These are phyloP conservation scores for Dynastes tityus DNA, from an alignment of 2,888 invertebrate species.

Conservation along the genomic window DNA sequence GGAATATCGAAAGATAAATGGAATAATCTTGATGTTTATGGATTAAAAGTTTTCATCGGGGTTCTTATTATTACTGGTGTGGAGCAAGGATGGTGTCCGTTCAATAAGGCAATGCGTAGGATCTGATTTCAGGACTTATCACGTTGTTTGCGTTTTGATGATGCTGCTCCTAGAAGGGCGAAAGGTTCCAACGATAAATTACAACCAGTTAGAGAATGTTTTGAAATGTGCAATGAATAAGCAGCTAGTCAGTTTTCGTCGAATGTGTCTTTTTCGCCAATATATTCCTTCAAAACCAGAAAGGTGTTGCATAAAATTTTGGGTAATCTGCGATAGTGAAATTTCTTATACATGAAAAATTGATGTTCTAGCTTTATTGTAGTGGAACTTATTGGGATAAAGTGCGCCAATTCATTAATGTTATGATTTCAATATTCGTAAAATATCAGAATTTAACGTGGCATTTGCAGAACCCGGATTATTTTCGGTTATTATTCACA, in stretches of 20 bases:
- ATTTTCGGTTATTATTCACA: no score
- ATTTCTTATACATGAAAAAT: neutral
- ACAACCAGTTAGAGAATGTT: neutral
- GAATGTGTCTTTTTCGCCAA: neutral
- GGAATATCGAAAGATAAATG: no score
- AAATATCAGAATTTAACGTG: no score
- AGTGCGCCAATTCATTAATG: no score
- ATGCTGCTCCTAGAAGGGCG: neutral
- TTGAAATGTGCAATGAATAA: neutral
- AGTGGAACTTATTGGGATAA: no score
- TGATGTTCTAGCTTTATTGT: neutral
- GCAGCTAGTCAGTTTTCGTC: neutral
- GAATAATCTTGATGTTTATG: no score
- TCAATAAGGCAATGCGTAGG: neutral
- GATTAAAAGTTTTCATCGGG: no score
- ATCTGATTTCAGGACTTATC: neutral
- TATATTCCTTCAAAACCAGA: neutral
- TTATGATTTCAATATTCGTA: no score
- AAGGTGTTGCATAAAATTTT: neutral
- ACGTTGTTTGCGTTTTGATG: constrained; percentile 1
- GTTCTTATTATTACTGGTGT: neutral
- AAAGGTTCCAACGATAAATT: neutral
- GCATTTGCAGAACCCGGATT: no score
- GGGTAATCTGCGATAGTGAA: neutral
- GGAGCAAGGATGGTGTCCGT: neutral